Evolutionary conservation across 2,888 invertebrate species (phyloP).

Genomic region (Polydrusus pterygomalis): DNA sequence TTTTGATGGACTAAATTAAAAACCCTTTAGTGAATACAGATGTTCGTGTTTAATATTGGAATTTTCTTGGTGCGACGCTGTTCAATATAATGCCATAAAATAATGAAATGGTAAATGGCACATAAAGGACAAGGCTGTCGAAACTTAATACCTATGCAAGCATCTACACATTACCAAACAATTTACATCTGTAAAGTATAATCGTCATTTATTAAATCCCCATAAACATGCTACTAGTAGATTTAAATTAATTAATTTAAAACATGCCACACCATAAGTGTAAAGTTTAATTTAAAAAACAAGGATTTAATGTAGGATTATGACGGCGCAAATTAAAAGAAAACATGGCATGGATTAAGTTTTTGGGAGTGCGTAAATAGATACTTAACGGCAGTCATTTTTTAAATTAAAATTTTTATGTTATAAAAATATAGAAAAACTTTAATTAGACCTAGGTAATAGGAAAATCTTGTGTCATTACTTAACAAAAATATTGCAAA

Average conservation of each 20-base stretch:
- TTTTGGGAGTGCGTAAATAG: background rate
- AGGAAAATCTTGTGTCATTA: no score
- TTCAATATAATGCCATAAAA: background rate
- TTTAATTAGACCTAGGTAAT: no score
- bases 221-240: background rate
- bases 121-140: constrained; percentile 13
- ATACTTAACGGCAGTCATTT: no score
- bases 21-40: no score
- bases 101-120: background rate
- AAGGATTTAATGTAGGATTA: constrained; percentile 28
- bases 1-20: no score
- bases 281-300: constrained; percentile 11
- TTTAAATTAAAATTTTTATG: no score
- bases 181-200: constrained; percentile 27
- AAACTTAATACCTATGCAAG: constrained; percentile 27
- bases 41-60: no score
- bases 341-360: constrained; percentile 17
- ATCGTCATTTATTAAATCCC: constrained; percentile 24
- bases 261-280: constrained; percentile 20
- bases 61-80: background rate
- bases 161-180: constrained; percentile 26
- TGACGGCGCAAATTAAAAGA: background rate
- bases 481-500: no score
- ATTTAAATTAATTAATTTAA: constrained; percentile 15
- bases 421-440: no score